Evolutionary conservation across 2,797 vertebrate genomes (phyloP).

Genomic region (Sphenodon punctatus): DNA sequence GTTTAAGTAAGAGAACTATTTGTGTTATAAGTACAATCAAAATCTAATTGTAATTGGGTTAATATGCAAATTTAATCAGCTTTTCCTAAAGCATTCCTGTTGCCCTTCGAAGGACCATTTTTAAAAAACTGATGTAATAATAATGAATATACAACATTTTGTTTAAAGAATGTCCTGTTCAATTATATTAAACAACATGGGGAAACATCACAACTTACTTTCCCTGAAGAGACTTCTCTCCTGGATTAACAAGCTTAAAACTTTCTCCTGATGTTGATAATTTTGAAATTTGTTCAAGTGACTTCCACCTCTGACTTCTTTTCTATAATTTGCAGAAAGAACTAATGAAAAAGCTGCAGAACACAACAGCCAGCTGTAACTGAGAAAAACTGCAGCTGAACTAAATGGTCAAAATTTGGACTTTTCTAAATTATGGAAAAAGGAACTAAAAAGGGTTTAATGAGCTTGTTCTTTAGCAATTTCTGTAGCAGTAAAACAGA

Average conservation of each 20-base stretch:
- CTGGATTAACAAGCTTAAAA: constrained; percentile 1
- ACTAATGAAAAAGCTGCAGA: background rate
- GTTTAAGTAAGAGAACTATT: too few species aligned
- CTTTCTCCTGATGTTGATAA: background rate
- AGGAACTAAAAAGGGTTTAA: background rate
- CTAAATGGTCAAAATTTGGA: background rate
- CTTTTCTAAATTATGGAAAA: background rate
- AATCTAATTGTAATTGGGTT: background rate
- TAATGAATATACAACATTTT: background rate
- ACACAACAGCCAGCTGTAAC: background rate
- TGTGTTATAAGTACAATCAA: background rate
- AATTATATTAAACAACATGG: background rate
- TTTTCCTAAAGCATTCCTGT: background rate
- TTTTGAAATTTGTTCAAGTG: constrained; percentile 5
- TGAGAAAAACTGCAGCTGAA: background rate
- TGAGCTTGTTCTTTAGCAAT: background rate
- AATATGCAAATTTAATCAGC: background rate
- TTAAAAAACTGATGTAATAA: background rate
- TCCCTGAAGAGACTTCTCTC: constrained; percentile 18
- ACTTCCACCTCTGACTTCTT: constrained; percentile 75
- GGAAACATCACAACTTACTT: constrained; percentile 3
- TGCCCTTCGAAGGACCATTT: background rate
- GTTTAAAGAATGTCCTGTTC: background rate
- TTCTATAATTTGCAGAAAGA: constrained; percentile 63
- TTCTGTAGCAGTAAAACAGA: background rate